Percentiles rank a stretch among this genome's conserved stretches.
Conservation (phyloP, 2,113 vertebrate species). For the Kobus ellipsiprymnus region DNA sequence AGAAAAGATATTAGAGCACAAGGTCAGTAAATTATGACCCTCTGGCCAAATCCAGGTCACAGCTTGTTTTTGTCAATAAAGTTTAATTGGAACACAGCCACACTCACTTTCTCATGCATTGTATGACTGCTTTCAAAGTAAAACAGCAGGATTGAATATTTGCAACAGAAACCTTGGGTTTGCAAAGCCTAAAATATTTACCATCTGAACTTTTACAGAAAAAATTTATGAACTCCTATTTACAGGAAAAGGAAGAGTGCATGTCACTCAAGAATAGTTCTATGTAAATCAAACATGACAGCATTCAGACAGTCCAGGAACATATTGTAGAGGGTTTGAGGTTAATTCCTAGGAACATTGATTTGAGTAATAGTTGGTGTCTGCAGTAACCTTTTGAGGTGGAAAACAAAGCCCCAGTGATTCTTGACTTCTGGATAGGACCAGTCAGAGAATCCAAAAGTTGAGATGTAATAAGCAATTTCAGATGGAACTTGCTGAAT, state of each 20-base stretch:
- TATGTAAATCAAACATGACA: background rate
- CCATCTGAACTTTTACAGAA: background rate
- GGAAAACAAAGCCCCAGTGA: background rate
- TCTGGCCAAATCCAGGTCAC: background rate
- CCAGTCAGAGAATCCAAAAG: background rate
- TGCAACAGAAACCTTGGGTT: background rate
- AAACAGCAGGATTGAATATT: background rate
- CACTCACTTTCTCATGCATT: background rate
- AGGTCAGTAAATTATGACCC: background rate
- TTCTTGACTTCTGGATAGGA: background rate
- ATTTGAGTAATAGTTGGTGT: background rate
- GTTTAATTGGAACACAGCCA: background rate
- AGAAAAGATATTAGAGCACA: background rate
- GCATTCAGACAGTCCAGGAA: background rate
- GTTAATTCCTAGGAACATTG: background rate
- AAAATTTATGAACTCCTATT: background rate
- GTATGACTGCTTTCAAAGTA: background rate
- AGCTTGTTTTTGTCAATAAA: slow-evolving; percentile 6
- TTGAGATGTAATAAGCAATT: background rate
- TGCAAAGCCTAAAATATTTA: background rate
- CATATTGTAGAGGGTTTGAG: background rate
- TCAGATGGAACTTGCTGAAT: background rate
- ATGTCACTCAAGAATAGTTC: background rate
- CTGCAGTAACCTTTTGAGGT: background rate
- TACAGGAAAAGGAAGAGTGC: background rate